Base-by-base conservation (phyloP, 2,888 invertebrate genomes). In the Pandemis cinnamomeana region DNA sequence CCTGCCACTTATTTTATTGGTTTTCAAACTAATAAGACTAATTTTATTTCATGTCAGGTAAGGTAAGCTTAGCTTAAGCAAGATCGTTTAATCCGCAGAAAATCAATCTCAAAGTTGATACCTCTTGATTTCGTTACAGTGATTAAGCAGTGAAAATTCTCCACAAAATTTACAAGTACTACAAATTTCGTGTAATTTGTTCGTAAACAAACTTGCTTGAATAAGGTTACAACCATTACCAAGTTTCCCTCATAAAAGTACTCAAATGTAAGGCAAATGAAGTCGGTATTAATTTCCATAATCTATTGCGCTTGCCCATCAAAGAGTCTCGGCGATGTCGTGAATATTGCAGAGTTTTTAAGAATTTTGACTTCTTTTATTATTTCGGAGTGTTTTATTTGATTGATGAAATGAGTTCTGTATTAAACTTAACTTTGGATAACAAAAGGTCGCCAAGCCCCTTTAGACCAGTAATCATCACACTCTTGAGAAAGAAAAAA, bases 141-240 rank as follows among this genome's bases (percentile, higher is more conserved):
- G 44, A 70, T 73, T 66, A 73, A 72, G 48, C 46, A 13, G 36
- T 2, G 66, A 71, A 15, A 77, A 77, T 79, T 77, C 46, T 10
- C 51, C 71, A 75, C 76, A 77, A 80, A 81, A 80, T 82, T 84
- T 80, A 78, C 78, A 85, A 83, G 77, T 79, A 76, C 79, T 79
- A 81, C 81, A 80, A 78, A 77, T 80, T 80, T 55, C 76, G 71
- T 55, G 46, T 78, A 81, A 80, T 79, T 80, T 68, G 77, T 72
- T 76, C 61, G 74, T 76, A 78, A 80, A 81, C 79, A 82, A 77
- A 78, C 78, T 73, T 78, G 78, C 74, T 75, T 68, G 55, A 67
- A 72, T 75, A 73, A 78, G 79, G 72, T 77, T 72, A 75, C 72
- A 76, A 68, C 79, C 78, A 80, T 83, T 81, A 80, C 73, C 42